A percentile compares a stretch with the other conserved stretches of the same genome.
Conservation (phyloP, 2,888 invertebrate species). For the Acanthosepion pharaonis region DNA sequence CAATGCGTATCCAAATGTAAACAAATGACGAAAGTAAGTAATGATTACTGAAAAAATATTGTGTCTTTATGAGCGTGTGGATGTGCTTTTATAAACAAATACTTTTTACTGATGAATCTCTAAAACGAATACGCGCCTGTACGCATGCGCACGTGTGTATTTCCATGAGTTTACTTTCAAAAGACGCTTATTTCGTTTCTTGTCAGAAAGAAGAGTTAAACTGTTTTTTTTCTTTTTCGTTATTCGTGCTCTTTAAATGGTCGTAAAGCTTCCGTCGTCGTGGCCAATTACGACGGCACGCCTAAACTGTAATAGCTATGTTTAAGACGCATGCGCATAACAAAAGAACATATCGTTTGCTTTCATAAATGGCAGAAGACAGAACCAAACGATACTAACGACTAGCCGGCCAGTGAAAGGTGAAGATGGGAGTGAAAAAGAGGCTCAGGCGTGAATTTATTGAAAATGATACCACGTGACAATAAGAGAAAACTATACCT, state of each 20-base stretch:
- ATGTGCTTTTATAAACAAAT: too few species aligned
- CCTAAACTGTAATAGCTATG: background rate
- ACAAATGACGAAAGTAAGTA: too few species aligned
- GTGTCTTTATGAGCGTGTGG: too few species aligned
- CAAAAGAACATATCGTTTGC: background rate
- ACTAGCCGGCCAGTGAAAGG: background rate
- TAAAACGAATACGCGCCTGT: too few species aligned
- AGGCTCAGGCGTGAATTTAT: background rate
- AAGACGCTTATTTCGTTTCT: too few species aligned
- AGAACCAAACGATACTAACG: background rate
- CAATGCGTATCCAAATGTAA: too few species aligned
- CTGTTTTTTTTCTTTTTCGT: background rate
- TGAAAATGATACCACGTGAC: background rate
- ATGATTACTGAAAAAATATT: too few species aligned
- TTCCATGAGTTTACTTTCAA: too few species aligned
- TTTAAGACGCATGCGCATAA: background rate
- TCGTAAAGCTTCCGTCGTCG: background rate
- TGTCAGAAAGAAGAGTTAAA: background rate
- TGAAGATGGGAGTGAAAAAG: background rate
- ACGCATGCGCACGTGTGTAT: too few species aligned
- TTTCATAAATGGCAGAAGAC: background rate
- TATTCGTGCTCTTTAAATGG: background rate
- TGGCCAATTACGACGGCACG: background rate
- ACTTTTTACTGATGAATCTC: too few species aligned
- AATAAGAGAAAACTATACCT: background rate